Conservation (phyloP, 1,140 invertebrate genomes). For the Drosophila kohkoa region DNA sequence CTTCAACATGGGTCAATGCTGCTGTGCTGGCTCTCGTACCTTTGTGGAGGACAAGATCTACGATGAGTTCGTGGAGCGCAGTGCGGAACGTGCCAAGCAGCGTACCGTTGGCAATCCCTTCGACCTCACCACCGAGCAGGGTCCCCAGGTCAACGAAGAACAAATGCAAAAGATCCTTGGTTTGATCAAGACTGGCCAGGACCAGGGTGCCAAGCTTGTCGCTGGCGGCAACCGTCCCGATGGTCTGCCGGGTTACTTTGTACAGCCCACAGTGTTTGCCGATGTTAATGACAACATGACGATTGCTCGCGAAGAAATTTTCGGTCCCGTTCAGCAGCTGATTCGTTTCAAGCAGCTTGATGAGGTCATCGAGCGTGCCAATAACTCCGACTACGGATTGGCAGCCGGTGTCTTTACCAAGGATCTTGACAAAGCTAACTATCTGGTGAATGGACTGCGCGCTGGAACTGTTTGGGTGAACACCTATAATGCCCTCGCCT, state of each 20-base stretch:
- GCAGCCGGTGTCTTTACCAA: conserved; percentile 96
- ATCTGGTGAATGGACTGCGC: conserved; percentile 90
- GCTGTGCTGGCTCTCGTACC: conserved; percentile 93
- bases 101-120: conserved; percentile 96
- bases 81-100: conserved; percentile 92
- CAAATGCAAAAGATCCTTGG: conserved; percentile 95
- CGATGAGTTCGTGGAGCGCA: conserved; percentile 97
- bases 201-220: conserved; percentile 94
- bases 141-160: conserved; percentile 96
- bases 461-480: conserved; percentile 99
- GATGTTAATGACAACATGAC: conserved; percentile 97
- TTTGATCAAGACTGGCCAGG: conserved; percentile 93
- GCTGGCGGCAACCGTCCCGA: conserved; percentile 91
- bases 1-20: conserved; percentile 93
- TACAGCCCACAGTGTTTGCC: conserved; percentile 98
- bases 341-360: conserved; percentile 96
- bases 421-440: conserved; percentile 94
- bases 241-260: conserved; percentile 91
- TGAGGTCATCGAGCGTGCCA: conserved; percentile 95
- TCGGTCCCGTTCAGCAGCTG: conserved; percentile 98
- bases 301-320: conserved; percentile 98
- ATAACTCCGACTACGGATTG: conserved; percentile 95
- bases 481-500: conserved; percentile 93
- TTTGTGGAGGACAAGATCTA: conserved; percentile 98
- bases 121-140: conserved; percentile 92